Base-by-base conservation (phyloP, 92 coral and sea anemone genomes). In the Siderastrea radians region DNA sequence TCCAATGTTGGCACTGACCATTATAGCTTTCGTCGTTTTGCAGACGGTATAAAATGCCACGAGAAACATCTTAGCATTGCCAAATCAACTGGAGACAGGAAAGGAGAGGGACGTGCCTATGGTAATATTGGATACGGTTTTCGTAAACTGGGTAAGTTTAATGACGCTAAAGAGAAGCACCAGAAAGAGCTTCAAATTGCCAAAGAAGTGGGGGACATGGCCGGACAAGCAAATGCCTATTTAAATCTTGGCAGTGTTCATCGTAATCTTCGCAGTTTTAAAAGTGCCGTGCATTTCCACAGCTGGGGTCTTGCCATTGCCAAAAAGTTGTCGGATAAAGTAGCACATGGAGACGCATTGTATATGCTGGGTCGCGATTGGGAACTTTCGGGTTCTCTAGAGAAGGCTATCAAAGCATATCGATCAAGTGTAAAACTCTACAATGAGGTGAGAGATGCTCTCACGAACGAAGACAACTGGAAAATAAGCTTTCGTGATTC, bases 401-500 rank as follows among this genome's bases (percentile, higher is more conserved):
- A 59, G n/a, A 12, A 59, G n/a, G 63, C 63, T 59, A 15, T 10
- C 15, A 59, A 59, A 3, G n/a, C 7, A 15, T 68, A 68, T 68
- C 73, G 17, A 43, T 44, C 49, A 12, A 68, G 73, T 47, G 73
- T 68, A 47, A 45, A 7, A 11, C 4, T 68, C 2, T 68, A 68
- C 14, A 68, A 68, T 45, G 16, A 44, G 14, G 49, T 68, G 15
- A 44, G 73, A 68, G 51, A 46, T 68, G 6, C 49, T 68, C 73
- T 68, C 7, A 68, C 44, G 73, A 11, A 3, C 12, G 44, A 68
- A 44, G 73, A 68, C 49, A 16, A 68, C 8, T 68, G 73, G 73
- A 46, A 44, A 50, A 68, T 68, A 46, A 68, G 73, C n/a, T 68
- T 43, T 47, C 73, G 73, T 10, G 73, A 68, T 68, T 43, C 73